A percentile compares a stretch with the other conserved stretches of the same genome.
Evolutionary conservation across 35 echinoderm and acorn worm genomes (phyloP).

Genomic region (Heliocidaris tuberculata): DNA sequence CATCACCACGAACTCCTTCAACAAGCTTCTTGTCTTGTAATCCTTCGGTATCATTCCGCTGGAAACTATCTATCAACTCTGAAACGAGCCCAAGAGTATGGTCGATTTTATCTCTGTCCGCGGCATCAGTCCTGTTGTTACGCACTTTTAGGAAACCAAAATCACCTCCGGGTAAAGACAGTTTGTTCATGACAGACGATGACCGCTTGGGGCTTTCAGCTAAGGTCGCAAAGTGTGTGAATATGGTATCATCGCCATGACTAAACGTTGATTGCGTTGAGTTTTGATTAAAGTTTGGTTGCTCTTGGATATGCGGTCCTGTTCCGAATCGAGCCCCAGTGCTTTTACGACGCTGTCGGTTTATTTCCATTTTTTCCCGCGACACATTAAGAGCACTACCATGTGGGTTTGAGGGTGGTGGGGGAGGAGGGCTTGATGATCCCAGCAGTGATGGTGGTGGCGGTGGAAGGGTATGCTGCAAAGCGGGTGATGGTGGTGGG

Average conservation of each 20-base stretch:
- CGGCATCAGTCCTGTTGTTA: neutral
- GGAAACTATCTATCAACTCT: neutral
- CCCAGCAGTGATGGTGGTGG: neutral
- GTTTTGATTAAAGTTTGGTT: neutral
- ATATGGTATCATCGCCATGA: neutral
- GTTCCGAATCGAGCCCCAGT: slow-evolving; percentile 21
- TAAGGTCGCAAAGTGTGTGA: neutral
- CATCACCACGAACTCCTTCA: neutral
- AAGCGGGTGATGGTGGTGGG: neutral
- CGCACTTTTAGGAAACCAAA: neutral
- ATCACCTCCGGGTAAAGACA: neutral
- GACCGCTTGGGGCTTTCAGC: neutral
- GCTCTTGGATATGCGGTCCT: too few relatives aligned
- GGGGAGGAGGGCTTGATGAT: neutral
- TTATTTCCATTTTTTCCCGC: neutral
- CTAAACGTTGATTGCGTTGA: neutral
- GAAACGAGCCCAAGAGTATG: slow-evolving; percentile 5
- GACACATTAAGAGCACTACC: neutral
- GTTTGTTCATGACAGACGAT: neutral
- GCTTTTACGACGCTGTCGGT: slow-evolving; percentile 24
- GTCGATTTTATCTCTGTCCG: neutral
- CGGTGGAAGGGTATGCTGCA: neutral
- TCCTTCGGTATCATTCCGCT: neutral
- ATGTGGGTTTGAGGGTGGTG: neutral
- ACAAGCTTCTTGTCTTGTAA: neutral